These are phyloP conservation scores for Temnothorax curvispinosus DNA, from an alignment of 1,140 invertebrate genomes.

Conservation along the genomic window DNA sequence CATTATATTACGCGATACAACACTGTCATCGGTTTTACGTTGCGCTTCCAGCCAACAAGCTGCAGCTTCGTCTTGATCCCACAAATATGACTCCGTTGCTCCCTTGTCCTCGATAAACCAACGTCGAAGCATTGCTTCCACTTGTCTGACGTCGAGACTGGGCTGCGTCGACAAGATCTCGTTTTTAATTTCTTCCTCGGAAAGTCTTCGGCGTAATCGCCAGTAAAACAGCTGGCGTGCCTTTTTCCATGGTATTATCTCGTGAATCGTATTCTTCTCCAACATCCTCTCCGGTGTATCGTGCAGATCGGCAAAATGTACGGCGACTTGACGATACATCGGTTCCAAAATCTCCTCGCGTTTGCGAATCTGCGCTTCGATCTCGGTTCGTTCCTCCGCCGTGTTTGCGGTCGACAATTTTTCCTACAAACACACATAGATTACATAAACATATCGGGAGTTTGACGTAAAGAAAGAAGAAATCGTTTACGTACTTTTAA, in stretches of 20 bases:
- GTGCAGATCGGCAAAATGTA: constrained; percentile 98
- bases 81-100: constrained; percentile 94
- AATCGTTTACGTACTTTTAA: constrained; percentile 82
- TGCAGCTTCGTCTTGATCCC: constrained; percentile 95
- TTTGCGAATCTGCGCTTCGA: constrained; percentile 91
- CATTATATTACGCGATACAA: constrained; percentile 92
- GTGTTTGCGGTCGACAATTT: constrained; percentile 81
- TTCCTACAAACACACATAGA: constrained; percentile 78
- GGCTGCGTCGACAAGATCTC: constrained; percentile 90
- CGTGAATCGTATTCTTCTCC: constrained; percentile 96
- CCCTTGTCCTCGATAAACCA: constrained; percentile 98
- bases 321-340: constrained; percentile 97
- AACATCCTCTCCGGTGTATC: constrained; percentile 99
- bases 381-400: constrained; percentile 76
- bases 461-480: background rate
- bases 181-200: constrained; percentile 92
- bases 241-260: constrained; percentile 95
- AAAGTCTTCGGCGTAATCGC: constrained; percentile 92
- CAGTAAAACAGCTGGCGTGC: constrained; percentile 94
- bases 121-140: constrained; percentile 93
- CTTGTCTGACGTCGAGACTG: constrained; percentile 88
- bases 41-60: constrained; percentile 94
- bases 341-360: constrained; percentile 93
- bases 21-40: constrained; percentile 87
- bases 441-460: background rate